A percentile compares a stretch with the other conserved stretches of the same genome.
phyloP scores from a whole-genome alignment of 1,140 invertebrate species.

The Plectrocnemia conspersa region DNA sequence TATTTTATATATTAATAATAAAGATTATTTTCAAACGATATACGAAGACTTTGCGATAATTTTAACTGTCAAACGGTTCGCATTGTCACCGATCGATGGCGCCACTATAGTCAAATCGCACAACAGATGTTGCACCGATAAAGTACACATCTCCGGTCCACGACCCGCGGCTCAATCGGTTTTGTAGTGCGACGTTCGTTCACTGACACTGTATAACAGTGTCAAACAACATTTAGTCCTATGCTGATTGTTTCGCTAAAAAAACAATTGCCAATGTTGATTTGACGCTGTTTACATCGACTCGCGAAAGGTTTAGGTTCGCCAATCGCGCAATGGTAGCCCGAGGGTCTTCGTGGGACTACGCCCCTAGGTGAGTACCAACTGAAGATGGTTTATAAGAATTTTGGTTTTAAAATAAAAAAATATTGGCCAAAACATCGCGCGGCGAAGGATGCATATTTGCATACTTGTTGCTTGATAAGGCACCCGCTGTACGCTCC shows the following conservation, averaged over 20 bases:
- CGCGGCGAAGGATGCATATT: conserved; percentile 29
- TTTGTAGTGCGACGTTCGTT: too few relatives aligned
- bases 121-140: conserved; percentile 34
- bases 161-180: conserved; percentile 18
- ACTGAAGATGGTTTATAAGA: neutral
- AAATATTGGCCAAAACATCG: too few relatives aligned
- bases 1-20: neutral
- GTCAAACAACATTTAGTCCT: too few relatives aligned
- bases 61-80: conserved; percentile 1
- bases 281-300: too few relatives aligned
- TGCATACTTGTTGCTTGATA: conserved; percentile 35
- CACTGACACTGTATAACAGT: too few relatives aligned
- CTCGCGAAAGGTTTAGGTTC: too few relatives aligned
- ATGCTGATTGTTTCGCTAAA: too few relatives aligned
- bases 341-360: too few relatives aligned
- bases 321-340: too few relatives aligned
- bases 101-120: conserved; percentile 16
- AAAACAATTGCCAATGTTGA: too few relatives aligned
- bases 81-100: conserved; percentile 13
- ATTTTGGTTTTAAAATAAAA: neutral
- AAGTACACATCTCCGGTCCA: conserved; percentile 21
- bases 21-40: too few relatives aligned
- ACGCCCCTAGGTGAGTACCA: too few relatives aligned
- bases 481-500: conserved; percentile 13
- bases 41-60: neutral